phyloP scores from a whole-genome alignment of 2,888 invertebrate species.

The Drosophila diplacantha region DNA sequence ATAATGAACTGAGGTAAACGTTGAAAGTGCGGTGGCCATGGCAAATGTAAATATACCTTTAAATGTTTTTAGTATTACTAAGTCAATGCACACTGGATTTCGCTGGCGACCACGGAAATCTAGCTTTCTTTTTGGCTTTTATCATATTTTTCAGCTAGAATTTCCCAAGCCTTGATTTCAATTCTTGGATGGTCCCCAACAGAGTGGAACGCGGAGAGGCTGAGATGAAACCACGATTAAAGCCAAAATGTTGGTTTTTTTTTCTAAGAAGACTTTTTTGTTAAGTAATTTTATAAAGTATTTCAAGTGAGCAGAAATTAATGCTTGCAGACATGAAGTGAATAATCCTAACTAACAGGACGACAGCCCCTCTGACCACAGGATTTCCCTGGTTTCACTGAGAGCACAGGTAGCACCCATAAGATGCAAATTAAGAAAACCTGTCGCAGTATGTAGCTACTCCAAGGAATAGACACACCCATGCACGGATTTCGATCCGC shows the following conservation, averaged over 20 bases:
- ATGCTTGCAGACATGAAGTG: not conserved
- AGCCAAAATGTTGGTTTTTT: constrained; percentile 35
- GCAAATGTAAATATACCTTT: no score
- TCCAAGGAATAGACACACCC: constrained; percentile 13
- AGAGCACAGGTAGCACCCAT: constrained; percentile 5
- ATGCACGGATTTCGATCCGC: constrained; percentile 23
- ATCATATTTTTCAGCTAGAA: not conserved
- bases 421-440: constrained; percentile 54
- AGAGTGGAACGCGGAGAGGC: not conserved
- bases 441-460: constrained; percentile 59
- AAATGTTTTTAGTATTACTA: no score
- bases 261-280: constrained; percentile 37
- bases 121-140: not conserved
- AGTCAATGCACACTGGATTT: no score
- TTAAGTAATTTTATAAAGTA: not conserved
- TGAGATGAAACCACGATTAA: constrained; percentile 36
- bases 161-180: constrained; percentile 48
- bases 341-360: constrained; percentile 8
- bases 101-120: no score
- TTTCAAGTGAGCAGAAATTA: not conserved
- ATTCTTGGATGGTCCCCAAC: constrained; percentile 19
- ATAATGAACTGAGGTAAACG: not conserved
- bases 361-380: constrained; percentile 1
- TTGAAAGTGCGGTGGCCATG: not conserved
- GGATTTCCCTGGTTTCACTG: constrained; percentile 2